These are phyloP conservation scores for Halichondria panicea DNA, from an alignment of 37 sponge, comb jelly and placozoan species.

Conservation along the genomic window DNA sequence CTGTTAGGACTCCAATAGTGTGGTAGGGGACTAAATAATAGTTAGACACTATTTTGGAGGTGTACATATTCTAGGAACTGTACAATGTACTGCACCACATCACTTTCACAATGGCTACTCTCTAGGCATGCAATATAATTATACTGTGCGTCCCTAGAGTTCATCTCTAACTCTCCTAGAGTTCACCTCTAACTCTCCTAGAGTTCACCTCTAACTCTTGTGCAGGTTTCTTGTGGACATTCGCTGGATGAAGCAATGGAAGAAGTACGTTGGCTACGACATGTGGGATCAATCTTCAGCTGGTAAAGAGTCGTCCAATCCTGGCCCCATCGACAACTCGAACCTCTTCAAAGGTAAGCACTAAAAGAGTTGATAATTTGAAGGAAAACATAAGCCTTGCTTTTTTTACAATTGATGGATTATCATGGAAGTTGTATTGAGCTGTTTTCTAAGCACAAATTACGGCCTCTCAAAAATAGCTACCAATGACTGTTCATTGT, in stretches of 20 bases:
- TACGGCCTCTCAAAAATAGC: too few relatives aligned
- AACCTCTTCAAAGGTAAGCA: constrained; percentile 63
- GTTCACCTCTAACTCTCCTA: constrained; percentile 21
- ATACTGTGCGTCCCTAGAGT: background rate
- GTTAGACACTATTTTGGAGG: background rate
- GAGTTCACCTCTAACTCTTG: background rate
- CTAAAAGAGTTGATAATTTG: background rate
- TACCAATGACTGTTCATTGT: too few relatives aligned
- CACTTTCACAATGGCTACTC: background rate
- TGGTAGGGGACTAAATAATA: too few relatives aligned
- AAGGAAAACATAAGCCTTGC: background rate
- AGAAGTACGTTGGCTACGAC: constrained; percentile 91
- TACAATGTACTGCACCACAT: background rate
- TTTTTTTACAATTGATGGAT: background rate
- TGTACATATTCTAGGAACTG: background rate
- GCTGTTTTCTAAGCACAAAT: background rate
- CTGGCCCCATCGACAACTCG: constrained; percentile 93
- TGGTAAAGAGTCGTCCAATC: constrained; percentile 69
- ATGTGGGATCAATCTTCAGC: constrained; percentile 59
- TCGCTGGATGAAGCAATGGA: constrained; percentile 94
- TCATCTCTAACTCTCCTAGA: constrained; percentile 7
- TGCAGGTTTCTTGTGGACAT: constrained; percentile 67
- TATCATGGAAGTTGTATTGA: background rate
- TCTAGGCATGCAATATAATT: background rate
- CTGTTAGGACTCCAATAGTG: background rate